Conservation (phyloP, 2,888 invertebrate genomes). For the Druceiella hillmani region DNA sequence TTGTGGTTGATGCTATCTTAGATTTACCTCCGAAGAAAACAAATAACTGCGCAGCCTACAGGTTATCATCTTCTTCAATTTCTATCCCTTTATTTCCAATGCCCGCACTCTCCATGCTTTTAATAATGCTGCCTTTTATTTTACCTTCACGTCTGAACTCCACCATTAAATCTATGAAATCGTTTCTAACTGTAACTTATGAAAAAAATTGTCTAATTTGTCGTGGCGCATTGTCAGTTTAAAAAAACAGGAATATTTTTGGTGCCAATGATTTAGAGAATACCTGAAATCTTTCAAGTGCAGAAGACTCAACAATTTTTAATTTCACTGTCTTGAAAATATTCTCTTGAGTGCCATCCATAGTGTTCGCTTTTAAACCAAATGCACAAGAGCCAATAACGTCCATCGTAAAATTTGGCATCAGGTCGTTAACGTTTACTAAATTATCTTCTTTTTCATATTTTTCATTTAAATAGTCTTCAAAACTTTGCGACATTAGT, state of each 20-base stretch:
- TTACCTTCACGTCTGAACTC: not conserved
- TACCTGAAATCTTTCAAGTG: not conserved
- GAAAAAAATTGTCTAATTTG: not conserved
- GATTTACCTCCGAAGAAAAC: constrained; percentile 47
- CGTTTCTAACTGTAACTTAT: not conserved
- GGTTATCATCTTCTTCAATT: constrained; percentile 27
- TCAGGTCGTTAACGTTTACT: not conserved
- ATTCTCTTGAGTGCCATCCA: not conserved
- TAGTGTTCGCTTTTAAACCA: not conserved
- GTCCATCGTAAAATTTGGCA: not conserved
- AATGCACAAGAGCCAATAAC: constrained; percentile 1
- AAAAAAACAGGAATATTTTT: not conserved
- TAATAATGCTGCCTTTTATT: too few species aligned
- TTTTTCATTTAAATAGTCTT: not conserved
- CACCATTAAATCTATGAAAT: constrained; percentile 2
- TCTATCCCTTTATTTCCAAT: not conserved
- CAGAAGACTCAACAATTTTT: not conserved
- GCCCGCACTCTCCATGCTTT: not conserved
- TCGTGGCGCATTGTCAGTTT: not conserved
- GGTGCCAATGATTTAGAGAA: not conserved
- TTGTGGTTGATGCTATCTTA: constrained; percentile 45
- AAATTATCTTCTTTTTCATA: not conserved
- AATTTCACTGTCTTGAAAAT: not conserved
- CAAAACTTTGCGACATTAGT: constrained; percentile 22
- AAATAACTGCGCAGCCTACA: constrained; percentile 40